A percentile compares a stretch with the other conserved stretches of the same genome.
Evolutionary conservation across 2,113 vertebrate genomes (phyloP).

Genomic region (Stigmatopora nigra): DNA sequence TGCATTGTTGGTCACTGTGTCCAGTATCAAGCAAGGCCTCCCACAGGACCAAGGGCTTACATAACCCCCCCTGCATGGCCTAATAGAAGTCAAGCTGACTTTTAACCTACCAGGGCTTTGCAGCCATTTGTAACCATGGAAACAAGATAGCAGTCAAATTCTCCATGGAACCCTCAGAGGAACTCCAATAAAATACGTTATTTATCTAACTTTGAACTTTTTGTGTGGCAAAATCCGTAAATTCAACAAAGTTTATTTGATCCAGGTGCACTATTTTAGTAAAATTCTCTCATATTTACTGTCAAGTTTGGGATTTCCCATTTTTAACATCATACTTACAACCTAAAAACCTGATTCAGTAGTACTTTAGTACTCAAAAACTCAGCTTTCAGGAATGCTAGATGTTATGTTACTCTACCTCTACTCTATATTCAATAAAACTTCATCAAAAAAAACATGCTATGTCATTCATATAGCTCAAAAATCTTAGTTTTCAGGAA

Average conservation of each 20-base stretch:
- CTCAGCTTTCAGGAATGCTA: too few species aligned
- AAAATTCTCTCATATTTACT: background rate
- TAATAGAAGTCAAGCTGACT: slow-evolving; percentile 17
- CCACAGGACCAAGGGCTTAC: slow-evolving; percentile 32
- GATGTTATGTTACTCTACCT: too few species aligned
- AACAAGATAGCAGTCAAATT: slow-evolving; percentile 24
- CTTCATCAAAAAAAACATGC: background rate
- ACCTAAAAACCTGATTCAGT: too few species aligned
- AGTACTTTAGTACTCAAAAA: too few species aligned
- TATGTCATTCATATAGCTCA: background rate
- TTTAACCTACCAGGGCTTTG: slow-evolving; percentile 10
- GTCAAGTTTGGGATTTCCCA: too few species aligned
- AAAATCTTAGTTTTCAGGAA: too few species aligned
- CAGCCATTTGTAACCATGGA: slow-evolving; percentile 30
- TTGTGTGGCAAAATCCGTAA: background rate
- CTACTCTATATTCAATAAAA: too few species aligned
- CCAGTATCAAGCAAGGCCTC: background rate
- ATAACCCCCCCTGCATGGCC: slow-evolving; percentile 32
- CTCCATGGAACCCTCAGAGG: background rate
- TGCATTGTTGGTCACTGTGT: background rate
- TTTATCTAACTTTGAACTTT: background rate
- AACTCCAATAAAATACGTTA: background rate
- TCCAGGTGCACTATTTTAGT: background rate
- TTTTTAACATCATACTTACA: too few species aligned
- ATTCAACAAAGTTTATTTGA: background rate